A percentile compares a stretch with the other conserved stretches of the same genome.
Evolutionary conservation across 2,113 vertebrate species (phyloP).

Genomic region (Chunga burmeisteri): DNA sequence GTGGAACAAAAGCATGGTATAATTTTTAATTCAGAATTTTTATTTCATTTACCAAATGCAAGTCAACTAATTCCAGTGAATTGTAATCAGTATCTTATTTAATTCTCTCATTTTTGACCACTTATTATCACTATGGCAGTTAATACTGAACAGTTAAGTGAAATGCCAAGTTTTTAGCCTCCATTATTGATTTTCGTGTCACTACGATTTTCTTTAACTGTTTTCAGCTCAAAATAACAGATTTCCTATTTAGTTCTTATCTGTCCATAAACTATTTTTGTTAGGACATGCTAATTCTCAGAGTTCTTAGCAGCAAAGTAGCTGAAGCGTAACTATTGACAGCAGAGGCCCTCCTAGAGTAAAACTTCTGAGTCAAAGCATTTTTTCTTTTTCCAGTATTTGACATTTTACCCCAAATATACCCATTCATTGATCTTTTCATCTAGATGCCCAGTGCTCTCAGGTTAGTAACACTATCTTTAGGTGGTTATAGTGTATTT

Average conservation of each 20-base stretch:
- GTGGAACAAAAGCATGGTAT: not conserved
- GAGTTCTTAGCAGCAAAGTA: not conserved
- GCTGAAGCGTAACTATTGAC: not conserved
- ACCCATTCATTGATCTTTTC: not conserved
- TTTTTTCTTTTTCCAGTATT: not conserved
- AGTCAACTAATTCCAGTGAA: not conserved
- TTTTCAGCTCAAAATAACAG: not conserved
- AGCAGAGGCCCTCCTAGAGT: constrained; percentile 22
- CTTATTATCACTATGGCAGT: not conserved
- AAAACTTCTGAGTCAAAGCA: not conserved
- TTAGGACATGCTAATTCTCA: not conserved
- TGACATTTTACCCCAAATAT: not conserved
- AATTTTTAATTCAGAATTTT: constrained; percentile 5
- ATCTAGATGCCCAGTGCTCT: not conserved
- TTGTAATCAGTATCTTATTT: not conserved
- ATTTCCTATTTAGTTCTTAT: not conserved
- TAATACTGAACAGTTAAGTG: not conserved
- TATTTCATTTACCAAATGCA: not conserved
- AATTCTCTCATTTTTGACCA: not conserved
- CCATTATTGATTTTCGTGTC: not conserved
- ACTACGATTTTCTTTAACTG: not conserved
- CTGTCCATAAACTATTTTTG: not conserved
- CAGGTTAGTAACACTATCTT: not conserved
- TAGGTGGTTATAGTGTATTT: not conserved
- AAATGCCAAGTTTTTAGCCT: not conserved